Percentiles rank a stretch among this genome's conserved stretches.
Conservation (phyloP, 2,113 vertebrate species). For the Gobius niger region DNA sequence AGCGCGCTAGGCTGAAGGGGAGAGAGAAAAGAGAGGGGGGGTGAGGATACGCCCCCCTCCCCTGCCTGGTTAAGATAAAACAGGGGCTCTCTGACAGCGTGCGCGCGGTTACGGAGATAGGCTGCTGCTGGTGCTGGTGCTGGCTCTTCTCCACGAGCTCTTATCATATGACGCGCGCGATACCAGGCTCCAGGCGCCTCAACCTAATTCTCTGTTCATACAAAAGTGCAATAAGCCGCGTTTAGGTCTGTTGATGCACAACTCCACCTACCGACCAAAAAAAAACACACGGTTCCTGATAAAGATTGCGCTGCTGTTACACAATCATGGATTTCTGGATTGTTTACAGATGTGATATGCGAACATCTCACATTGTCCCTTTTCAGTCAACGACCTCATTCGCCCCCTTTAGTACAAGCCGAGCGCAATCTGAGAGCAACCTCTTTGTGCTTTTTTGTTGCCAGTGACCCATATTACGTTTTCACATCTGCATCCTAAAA, state of each 20-base stretch:
- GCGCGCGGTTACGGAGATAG: slow-evolving; percentile 50
- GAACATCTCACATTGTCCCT: neutral
- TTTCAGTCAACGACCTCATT: neutral
- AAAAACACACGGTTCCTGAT: neutral
- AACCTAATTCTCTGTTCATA: slow-evolving; percentile 12
- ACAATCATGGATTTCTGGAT: neutral
- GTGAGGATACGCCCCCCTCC: slow-evolving; percentile 59
- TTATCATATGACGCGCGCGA: slow-evolving; percentile 48
- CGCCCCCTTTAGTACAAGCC: neutral
- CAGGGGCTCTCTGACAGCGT: slow-evolving; percentile 33
- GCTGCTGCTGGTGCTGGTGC: slow-evolving; percentile 27
- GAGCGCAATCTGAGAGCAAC: neutral
- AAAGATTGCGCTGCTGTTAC: slow-evolving; percentile 10
- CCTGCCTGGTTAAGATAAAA: slow-evolving; percentile 61
- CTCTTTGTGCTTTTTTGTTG: neutral
- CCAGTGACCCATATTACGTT: slow-evolving; percentile 21
- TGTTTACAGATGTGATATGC: neutral
- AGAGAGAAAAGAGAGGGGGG: slow-evolving; percentile 26
- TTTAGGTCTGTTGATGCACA: slow-evolving; percentile 8
- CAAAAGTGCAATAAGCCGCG: slow-evolving; percentile 18
- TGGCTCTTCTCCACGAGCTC: slow-evolving; percentile 47
- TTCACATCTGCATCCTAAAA: slow-evolving; percentile 18
- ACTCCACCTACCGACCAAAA: slow-evolving; percentile 57
- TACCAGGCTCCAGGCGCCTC: slow-evolving; percentile 30
- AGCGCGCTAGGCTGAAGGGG: slow-evolving; percentile 46